Evolutionary conservation across 2,113 vertebrate species (phyloP), one percentile per base, ranked within the genome.

Genomic region (Pheucticus melanocephalus): DNA sequence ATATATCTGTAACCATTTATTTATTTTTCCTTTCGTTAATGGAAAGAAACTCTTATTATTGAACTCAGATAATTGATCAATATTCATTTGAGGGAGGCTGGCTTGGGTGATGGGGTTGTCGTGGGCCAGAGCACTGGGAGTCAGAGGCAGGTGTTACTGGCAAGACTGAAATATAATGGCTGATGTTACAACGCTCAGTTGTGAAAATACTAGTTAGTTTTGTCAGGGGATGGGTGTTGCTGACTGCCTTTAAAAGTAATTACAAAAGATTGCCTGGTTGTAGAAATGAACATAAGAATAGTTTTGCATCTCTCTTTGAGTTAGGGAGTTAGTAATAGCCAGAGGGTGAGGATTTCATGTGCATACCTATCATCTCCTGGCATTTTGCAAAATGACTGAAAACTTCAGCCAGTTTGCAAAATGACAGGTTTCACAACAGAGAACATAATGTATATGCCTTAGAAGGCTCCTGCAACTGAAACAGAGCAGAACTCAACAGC

Each of bases 321-420:
- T 73, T 80, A 47, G 33, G 40, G 86, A 83, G 68, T 54, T 75
- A 86, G 59, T 45, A 86, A 86, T 92, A 90, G 86, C 94, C 80
- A 81, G 92, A 92, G 88, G 94, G 90, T 75, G 44, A 94, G 72
- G 44, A 93, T 96, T 93, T 94, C 60, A 35, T 66, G 24, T 24
- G 54, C 64, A 35, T 63, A 90, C 85, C 88, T 93, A 79, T 71
- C n/a, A 72, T 45, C 82, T 92, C 71, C 63, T 66, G 76, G 69
- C 60, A 59, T 93, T 93, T 88, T 96, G 91, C 88, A 96, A 86
- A 97, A 83, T 42, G 76, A 77, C 42, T 56, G 72, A 93, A 94
- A 96, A 94, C 86, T 95, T 70, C 35, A 92, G 64, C 64, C 33
- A 25, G 44, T 93, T 94, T 92, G 76, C 0, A 8, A 88, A 93